Percentiles rank a stretch among this genome's conserved stretches.
phyloP scores from a whole-genome alignment of 2,888 invertebrate species.

The Dyspetes luteomarginatus region DNA sequence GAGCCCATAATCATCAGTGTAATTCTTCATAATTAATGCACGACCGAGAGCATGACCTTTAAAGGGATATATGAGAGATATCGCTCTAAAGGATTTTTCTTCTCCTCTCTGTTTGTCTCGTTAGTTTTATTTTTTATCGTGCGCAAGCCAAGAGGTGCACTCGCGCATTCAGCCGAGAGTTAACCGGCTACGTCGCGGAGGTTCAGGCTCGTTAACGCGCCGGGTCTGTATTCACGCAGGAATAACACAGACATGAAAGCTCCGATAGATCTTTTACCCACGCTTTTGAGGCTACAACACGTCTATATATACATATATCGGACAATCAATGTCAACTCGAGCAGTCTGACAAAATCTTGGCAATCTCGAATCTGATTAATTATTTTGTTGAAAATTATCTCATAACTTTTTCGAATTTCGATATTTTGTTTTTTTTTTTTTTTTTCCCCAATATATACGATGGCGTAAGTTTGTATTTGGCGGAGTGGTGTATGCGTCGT shows the following conservation, averaged over 20 bases:
- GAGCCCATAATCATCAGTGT: constrained; percentile 27
- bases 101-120: not conserved
- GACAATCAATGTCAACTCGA: constrained; percentile 18
- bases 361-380: too few species aligned
- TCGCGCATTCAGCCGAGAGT: not conserved
- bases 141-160: constrained; percentile 18
- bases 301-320: constrained; percentile 28
- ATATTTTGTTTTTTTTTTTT: too few species aligned
- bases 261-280: constrained; percentile 59
- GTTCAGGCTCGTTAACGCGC: constrained; percentile 57
- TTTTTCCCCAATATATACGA: too few species aligned
- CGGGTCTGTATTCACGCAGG: constrained; percentile 53
- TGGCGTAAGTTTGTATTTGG: too few species aligned
- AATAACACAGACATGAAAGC: constrained; percentile 47
- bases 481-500: not conserved
- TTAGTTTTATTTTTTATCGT: constrained; percentile 12
- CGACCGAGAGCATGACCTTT: constrained; percentile 22
- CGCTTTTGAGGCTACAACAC: constrained; percentile 42
- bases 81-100: constrained; percentile 3
- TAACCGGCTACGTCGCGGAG: constrained; percentile 33
- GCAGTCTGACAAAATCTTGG: constrained; percentile 9
- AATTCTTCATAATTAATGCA: constrained; percentile 25
- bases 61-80: constrained; percentile 20
- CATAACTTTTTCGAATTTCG: too few species aligned
- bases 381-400: too few species aligned